Percentiles rank a stretch among this genome's conserved stretches.
Evolutionary conservation across 2,797 vertebrate species (phyloP).

Genomic region (Neosilurus mollespiculum): DNA sequence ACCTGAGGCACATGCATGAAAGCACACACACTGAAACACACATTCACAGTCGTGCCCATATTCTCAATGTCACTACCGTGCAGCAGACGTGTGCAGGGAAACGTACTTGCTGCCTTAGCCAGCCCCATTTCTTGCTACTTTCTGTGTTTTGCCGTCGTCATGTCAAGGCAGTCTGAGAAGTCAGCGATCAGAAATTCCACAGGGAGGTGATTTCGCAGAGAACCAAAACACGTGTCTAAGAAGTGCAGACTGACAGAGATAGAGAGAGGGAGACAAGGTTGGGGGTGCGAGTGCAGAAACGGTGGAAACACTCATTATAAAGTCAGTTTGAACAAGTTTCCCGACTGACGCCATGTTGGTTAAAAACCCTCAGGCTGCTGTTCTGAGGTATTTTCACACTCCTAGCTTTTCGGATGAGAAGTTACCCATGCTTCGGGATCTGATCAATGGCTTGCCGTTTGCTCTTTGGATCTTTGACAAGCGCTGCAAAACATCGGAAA

Average conservation of each 20-base stretch:
- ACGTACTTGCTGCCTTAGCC: constrained; percentile 30
- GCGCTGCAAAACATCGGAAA: neutral
- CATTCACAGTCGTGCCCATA: neutral
- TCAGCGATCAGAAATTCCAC: constrained; percentile 34
- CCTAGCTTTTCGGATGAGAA: constrained; percentile 23
- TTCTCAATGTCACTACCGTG: neutral
- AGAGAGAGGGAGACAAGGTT: constrained; percentile 25
- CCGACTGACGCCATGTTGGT: constrained; percentile 35
- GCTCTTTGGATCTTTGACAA: constrained; percentile 35
- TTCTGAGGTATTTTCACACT: constrained; percentile 43
- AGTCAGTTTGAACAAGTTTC: constrained; percentile 33
- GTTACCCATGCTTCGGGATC: constrained; percentile 8
- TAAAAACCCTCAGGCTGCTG: constrained; percentile 22
- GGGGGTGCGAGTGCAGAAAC: constrained; percentile 5
- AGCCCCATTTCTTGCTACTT: constrained; percentile 18
- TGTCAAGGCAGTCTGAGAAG: constrained; percentile 47
- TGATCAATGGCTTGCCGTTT: constrained; percentile 16
- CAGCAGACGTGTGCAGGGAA: constrained; percentile 6
- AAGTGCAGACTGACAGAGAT: constrained; percentile 29
- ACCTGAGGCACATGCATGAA: constrained; percentile 8
- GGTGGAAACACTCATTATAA: constrained; percentile 32
- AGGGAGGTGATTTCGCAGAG: constrained; percentile 36
- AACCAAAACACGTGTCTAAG: constrained; percentile 27
- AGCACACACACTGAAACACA: neutral
- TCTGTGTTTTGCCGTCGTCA: constrained; percentile 29